A percentile compares a stretch with the other conserved stretches of the same genome.
Conservation (phyloP, 2,113 vertebrate genomes). For the Accipiter cooperii region DNA sequence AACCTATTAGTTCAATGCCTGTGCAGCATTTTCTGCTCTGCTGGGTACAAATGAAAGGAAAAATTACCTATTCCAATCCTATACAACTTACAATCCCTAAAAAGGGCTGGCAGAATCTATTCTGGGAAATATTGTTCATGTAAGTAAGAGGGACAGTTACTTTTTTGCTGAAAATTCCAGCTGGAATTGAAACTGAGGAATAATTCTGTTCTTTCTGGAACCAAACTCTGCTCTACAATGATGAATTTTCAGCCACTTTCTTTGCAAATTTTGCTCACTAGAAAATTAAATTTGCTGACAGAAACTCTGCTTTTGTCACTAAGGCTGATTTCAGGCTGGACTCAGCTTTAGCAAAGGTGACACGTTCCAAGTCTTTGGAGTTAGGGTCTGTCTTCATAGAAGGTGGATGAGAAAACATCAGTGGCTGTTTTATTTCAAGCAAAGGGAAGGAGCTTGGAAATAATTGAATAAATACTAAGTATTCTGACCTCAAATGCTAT, state of each 20-base stretch:
- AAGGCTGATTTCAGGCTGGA: neutral
- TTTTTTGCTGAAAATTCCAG: constrained; percentile 6
- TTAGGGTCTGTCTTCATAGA: neutral
- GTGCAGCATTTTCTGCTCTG: constrained; percentile 46
- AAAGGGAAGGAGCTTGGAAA: neutral
- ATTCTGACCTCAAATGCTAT: neutral
- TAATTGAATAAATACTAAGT: neutral
- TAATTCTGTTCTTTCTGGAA: neutral
- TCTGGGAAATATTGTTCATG: neutral
- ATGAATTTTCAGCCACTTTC: neutral
- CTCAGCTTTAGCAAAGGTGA: neutral
- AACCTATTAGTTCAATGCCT: constrained; percentile 28
- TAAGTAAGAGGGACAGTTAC: neutral
- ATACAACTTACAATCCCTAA: neutral
- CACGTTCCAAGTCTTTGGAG: neutral
- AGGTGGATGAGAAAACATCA: neutral
- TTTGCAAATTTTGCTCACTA: neutral
- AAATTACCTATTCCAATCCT: constrained; percentile 38
- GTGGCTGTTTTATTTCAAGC: neutral
- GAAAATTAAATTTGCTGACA: neutral
- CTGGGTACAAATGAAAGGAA: constrained; percentile 36
- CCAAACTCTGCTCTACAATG: neutral
- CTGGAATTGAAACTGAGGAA: neutral
- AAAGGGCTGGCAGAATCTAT: constrained; percentile 12
- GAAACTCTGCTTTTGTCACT: neutral